Evolutionary conservation across 1,140 invertebrate genomes (phyloP), one percentile per base, ranked within the genome.

Genomic region (Ceratina japonica): DNA sequence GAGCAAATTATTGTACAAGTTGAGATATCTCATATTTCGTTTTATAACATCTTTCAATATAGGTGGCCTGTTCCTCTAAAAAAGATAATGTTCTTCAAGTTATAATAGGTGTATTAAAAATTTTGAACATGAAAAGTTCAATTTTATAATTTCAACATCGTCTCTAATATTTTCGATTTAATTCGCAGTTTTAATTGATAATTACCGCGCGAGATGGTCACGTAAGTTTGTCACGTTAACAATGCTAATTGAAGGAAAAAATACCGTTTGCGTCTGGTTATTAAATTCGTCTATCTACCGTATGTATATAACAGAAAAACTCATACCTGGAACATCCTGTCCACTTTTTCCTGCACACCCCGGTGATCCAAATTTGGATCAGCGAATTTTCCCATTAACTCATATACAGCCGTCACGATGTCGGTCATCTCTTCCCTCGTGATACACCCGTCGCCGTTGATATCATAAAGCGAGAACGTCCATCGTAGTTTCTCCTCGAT

Each of bases 391-490:
- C 97, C 97, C 95, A 98, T 97, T 76, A 99, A 95, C 88, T 98
- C 97, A 91, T 99, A 98, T 75, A 99, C 96, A 44, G 98, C 97
- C 24, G 95, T 96, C n/a, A 99, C 97, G 87, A 99, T 98, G 91
- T 98, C 97, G 63, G 96, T 96, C 96, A 99, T 97, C 93, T 99
- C 97, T 79, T 98, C 96, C 87, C 96, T 95, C 61, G 97, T 98
- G 85, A 99, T 98, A 89, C 95, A 97, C 18, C 98, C 98, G 91
- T 99, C 98, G 52, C 97, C 97, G 91, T 99, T 98, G 81, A 98
- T 97, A 90, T 99, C 98, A 91, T 99, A 99, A 37, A 99, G 93
- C 61, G 96, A 97, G 92, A 99, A 99, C 7, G 97, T 97, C 98
- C 98, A 98, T 75, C 97, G 95, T 51, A 99, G 92, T 91, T 98